phyloP scores from a whole-genome alignment of 2,888 invertebrate species.

The Lomographa bimaculata region DNA sequence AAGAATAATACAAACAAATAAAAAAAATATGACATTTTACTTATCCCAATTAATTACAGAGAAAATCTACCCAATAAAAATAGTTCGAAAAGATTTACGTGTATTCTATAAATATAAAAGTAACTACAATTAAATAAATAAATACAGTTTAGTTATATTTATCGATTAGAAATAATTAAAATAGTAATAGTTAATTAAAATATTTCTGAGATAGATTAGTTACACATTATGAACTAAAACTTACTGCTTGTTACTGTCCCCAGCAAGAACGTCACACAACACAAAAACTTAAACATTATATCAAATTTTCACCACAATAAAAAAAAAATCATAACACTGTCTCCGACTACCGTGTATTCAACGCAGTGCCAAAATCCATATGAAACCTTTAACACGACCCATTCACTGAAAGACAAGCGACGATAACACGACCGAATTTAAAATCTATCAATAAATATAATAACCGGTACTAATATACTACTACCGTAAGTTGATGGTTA shows the following conservation, averaged over 20 bases:
- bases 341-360: too few relatives aligned
- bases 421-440: constrained; percentile 15
- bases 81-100: too few relatives aligned
- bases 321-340: too few relatives aligned
- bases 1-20: too few relatives aligned
- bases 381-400: constrained; percentile 5
- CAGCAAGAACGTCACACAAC: constrained; percentile 35
- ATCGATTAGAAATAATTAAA: too few relatives aligned
- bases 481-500: constrained; percentile 7
- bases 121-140: too few relatives aligned
- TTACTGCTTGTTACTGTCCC: constrained; percentile 45
- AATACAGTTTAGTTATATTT: neutral
- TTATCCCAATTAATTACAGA: too few relatives aligned
- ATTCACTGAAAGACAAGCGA: constrained; percentile 16
- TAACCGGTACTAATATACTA: constrained; percentile 1
- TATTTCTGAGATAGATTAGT: too few relatives aligned
- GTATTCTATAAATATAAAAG: too few relatives aligned
- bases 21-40: too few relatives aligned
- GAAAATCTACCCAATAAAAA: too few relatives aligned
- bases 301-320: constrained; percentile 31
- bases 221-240: constrained; percentile 33
- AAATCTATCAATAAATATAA: constrained; percentile 4
- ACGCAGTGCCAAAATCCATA: constrained; percentile 29
- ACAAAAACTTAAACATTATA: constrained; percentile 37
- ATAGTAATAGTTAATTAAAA: neutral